These are phyloP conservation scores for Apodemia zela DNA, from an alignment of 2,888 invertebrate genomes.

Conservation along the genomic window DNA sequence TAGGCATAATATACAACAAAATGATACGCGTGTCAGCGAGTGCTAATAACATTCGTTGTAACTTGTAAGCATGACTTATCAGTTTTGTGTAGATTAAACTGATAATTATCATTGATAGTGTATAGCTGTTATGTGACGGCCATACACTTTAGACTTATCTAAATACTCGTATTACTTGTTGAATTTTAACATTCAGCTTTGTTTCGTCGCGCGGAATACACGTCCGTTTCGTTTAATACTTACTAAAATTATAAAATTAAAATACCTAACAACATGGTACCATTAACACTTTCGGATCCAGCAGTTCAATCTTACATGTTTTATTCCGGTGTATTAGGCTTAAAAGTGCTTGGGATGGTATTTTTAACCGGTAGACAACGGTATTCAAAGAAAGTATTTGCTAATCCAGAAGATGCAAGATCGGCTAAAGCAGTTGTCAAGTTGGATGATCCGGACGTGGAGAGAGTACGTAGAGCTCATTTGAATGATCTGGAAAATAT, in stretches of 20 bases:
- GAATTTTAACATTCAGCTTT: conserved; percentile 16
- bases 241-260: conserved; percentile 15
- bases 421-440: conserved; percentile 45
- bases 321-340: conserved; percentile 47
- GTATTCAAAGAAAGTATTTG: conserved; percentile 48
- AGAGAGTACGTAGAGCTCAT: conserved; percentile 78
- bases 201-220: conserved; percentile 11
- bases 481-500: conserved; percentile 87
- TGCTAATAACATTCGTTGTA: neutral
- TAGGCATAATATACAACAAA: no score
- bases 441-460: conserved; percentile 57
- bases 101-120: neutral
- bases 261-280: conserved; percentile 36
- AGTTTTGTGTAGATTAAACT: neutral
- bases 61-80: neutral
- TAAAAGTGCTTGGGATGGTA: conserved; percentile 48
- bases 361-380: conserved; percentile 45
- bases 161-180: neutral
- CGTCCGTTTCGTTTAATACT: conserved; percentile 18
- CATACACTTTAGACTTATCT: neutral
- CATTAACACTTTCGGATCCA: conserved; percentile 42
- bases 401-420: conserved; percentile 55
- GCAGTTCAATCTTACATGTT: conserved; percentile 46
- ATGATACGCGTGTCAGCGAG: no score
- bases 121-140: neutral